A percentile compares a stretch with the other conserved stretches of the same genome.
phyloP scores from a whole-genome alignment of 2,113 vertebrate genomes.

The Anarrhichthys ocellatus region DNA sequence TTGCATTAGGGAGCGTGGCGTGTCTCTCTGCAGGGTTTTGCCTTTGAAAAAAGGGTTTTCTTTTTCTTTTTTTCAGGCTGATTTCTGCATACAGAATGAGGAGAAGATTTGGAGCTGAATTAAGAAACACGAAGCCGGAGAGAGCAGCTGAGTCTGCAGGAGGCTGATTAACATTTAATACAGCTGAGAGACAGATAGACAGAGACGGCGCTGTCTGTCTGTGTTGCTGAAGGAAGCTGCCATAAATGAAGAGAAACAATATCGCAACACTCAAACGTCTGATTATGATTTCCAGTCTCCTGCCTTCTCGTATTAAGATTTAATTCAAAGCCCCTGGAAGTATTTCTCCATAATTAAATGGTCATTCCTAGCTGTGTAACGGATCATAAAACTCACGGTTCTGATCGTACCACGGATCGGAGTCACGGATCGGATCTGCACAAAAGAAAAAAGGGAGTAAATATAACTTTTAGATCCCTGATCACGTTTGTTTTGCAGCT shows the following conservation, averaged over 20 bases:
- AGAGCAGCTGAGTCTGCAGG: constrained; percentile 67
- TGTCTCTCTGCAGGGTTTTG: constrained; percentile 22
- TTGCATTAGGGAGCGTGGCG: not conserved
- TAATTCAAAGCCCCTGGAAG: not conserved
- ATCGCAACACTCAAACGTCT: not conserved
- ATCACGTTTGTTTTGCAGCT: no score
- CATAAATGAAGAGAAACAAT: not conserved
- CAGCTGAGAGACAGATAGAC: constrained; percentile 36
- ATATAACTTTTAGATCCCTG: not conserved
- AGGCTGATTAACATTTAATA: constrained; percentile 75
- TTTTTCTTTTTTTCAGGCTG: not conserved
- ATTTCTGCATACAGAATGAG: constrained; percentile 61
- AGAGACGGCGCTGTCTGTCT: not conserved
- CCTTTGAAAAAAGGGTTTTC: not conserved
- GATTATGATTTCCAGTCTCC: not conserved
- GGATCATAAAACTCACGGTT: not conserved
- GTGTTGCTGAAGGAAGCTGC: not conserved
- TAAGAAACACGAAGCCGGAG: constrained; percentile 52
- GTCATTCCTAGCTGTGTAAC: not conserved
- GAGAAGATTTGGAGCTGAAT: constrained; percentile 59
- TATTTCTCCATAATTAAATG: not conserved
- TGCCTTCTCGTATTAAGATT: not conserved
- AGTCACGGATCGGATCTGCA: no score
- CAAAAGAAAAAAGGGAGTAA: not conserved
- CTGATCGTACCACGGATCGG: no score